phyloP scores from a whole-genome alignment of 2,113 vertebrate species.

The Hydrolagus affinis region DNA sequence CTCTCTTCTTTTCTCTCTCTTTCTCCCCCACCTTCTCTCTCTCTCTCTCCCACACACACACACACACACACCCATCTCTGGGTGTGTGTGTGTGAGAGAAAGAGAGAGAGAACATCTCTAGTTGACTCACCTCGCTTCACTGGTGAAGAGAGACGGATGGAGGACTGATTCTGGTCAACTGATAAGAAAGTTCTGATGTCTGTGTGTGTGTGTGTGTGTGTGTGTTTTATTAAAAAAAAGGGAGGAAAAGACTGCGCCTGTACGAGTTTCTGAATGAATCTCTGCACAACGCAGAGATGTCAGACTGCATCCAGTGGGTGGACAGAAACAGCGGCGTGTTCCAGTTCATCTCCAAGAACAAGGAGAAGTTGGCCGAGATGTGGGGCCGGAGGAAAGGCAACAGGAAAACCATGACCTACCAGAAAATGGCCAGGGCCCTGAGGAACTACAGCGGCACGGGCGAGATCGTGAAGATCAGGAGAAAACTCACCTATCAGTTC shows the following conservation, averaged over 20 bases:
- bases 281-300: constrained; percentile 64
- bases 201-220: too few relatives aligned
- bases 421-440: constrained; percentile 66
- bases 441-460: constrained; percentile 64
- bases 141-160: too few relatives aligned
- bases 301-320: constrained; percentile 68
- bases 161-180: too few relatives aligned
- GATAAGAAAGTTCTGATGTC: too few relatives aligned
- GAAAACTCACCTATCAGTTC: constrained; percentile 65
- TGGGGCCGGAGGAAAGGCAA: constrained; percentile 66
- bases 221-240: too few relatives aligned
- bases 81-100: too few relatives aligned
- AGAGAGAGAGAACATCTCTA: too few relatives aligned
- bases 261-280: constrained; percentile 72
- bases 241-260: constrained; percentile 69
- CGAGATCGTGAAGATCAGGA: constrained; percentile 64
- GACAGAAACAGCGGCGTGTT: constrained; percentile 59
- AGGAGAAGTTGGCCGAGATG: constrained; percentile 61
- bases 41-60: background rate
- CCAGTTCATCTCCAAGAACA: constrained; percentile 71
- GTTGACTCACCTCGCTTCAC: too few relatives aligned
- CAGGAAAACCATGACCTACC: constrained; percentile 70
- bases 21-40: background rate
- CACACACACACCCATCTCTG: too few relatives aligned
- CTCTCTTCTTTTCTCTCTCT: background rate